These are phyloP conservation scores for Apamea sordens DNA, from an alignment of 2,888 invertebrate genomes.

Conservation along the genomic window DNA sequence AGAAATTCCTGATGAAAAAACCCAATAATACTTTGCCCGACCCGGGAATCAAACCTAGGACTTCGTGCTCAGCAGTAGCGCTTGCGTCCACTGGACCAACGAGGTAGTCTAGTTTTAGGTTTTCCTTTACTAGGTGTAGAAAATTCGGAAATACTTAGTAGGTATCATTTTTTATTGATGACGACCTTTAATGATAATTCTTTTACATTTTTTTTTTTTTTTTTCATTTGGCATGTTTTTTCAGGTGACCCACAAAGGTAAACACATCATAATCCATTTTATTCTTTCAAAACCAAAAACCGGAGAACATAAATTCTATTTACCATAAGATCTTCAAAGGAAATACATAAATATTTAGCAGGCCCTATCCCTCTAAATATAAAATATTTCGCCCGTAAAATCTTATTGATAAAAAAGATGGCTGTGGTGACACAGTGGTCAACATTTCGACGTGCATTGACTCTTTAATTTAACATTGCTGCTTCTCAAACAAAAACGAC, in stretches of 20 bases:
- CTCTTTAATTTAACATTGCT: background rate
- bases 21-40: background rate
- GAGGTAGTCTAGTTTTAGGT: background rate
- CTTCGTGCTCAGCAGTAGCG: background rate
- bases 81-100: background rate
- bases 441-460: slow-evolving; percentile 11
- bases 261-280: slow-evolving; percentile 5
- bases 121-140: background rate
- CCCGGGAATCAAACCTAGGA: background rate
- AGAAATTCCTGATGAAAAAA: no score
- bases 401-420: slow-evolving; percentile 44
- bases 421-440: slow-evolving; percentile 36
- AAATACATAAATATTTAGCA: slow-evolving; percentile 59
- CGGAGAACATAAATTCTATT: slow-evolving; percentile 28
- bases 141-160: background rate
- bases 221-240: slow-evolving; percentile 13
- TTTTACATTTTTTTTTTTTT: no score
- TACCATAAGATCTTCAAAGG: slow-evolving; percentile 37
- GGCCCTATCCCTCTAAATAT: slow-evolving; percentile 25
- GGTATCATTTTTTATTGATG: background rate
- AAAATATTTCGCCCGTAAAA: slow-evolving; percentile 46
- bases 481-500: slow-evolving; percentile 7
- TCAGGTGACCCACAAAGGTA: background rate
- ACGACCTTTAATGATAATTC: no score
- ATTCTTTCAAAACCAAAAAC: slow-evolving; percentile 20